Evolutionary conservation across 2,797 vertebrate species (phyloP).

Genomic region (Myiothlypis coronata): DNA sequence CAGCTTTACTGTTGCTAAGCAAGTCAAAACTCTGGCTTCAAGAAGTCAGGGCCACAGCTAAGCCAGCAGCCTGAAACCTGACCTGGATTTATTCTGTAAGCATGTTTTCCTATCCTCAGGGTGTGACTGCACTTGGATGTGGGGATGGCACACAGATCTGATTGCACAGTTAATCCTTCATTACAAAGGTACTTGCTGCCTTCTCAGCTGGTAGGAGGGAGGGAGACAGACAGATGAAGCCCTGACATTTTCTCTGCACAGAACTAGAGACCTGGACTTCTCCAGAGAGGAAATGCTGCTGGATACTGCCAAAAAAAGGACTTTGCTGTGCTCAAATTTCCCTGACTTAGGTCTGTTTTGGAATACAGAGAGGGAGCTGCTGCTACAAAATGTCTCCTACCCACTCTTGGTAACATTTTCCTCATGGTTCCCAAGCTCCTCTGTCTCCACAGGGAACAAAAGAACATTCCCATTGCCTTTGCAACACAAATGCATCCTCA

Average conservation of each 20-base stretch:
- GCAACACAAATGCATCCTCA: background rate
- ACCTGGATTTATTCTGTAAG: background rate
- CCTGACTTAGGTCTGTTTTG: background rate
- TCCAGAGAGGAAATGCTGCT: background rate
- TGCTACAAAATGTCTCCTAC: background rate
- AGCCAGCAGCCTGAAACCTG: background rate
- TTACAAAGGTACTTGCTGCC: background rate
- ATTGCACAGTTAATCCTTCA: background rate
- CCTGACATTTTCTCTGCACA: background rate
- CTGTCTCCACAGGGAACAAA: background rate
- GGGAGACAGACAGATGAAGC: background rate
- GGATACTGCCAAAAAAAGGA: background rate
- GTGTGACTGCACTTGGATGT: background rate
- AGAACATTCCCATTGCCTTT: background rate
- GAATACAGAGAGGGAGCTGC: background rate
- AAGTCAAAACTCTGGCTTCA: background rate
- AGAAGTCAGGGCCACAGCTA: background rate
- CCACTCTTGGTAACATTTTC: background rate
- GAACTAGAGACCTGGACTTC: background rate
- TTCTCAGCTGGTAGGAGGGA: background rate
- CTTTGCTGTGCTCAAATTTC: background rate
- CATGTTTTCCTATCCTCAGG: background rate
- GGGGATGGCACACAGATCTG: background rate
- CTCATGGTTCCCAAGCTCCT: background rate
- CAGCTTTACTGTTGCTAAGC: background rate